These are phyloP conservation scores for Silvanus unidentatus DNA, from an alignment of 2,888 invertebrate genomes.

Conservation along the genomic window DNA sequence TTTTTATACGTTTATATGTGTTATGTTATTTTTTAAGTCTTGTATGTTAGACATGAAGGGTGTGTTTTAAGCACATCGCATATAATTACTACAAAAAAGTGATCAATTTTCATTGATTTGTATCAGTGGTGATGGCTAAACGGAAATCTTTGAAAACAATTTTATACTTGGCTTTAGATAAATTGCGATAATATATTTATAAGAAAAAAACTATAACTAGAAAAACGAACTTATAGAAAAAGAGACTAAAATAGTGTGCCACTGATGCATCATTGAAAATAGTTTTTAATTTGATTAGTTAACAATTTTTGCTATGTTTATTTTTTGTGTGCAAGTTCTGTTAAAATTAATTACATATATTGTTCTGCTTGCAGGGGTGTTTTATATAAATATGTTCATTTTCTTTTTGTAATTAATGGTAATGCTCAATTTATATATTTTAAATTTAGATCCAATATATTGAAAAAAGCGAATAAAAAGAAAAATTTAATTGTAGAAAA, in stretches of 20 bases:
- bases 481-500: not conserved
- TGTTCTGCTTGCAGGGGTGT: conserved; percentile 40
- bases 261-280: no score
- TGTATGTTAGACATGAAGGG: conserved; percentile 24
- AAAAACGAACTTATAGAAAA: no score
- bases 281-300: conserved; percentile 5
- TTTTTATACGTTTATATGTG: no score
- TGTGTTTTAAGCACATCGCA: conserved; percentile 31
- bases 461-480: not conserved
- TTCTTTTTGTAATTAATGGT: conserved; percentile 13
- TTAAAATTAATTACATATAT: conserved; percentile 31
- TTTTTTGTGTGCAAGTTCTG: conserved; percentile 42
- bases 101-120: no score
- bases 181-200: no score
- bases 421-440: conserved; percentile 21
- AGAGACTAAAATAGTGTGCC: no score
- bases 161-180: no score
- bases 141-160: no score
- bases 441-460: conserved; percentile 13
- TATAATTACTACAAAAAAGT: no score
- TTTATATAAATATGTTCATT: conserved; percentile 25
- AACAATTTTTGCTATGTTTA: conserved; percentile 36
- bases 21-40: conserved; percentile 6
- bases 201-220: no score
- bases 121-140: no score